These are phyloP conservation scores for Cassiopea xamachana DNA, from an alignment of 30 jellyfish, hydroid and myxozoan genomes.

Conservation along the genomic window DNA sequence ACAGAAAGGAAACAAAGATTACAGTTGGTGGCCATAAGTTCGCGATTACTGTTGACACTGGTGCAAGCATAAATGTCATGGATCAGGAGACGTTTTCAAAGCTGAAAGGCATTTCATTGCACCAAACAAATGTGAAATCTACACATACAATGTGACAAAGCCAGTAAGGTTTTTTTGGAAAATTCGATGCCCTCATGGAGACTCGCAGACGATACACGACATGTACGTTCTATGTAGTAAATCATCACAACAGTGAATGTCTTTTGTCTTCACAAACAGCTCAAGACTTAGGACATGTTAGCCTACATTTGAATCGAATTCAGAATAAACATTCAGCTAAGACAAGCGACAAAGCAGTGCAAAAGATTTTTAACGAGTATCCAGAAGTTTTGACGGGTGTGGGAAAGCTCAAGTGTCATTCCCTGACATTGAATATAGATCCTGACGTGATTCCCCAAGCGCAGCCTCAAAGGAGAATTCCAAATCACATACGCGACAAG, in stretches of 20 bases:
- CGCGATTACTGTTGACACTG: slow-evolving; percentile 34
- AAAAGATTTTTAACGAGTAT: slow-evolving; percentile 3
- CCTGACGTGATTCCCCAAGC: slow-evolving; percentile 19
- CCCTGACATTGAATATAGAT: slow-evolving; percentile 26
- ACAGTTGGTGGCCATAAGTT: slow-evolving; percentile 26
- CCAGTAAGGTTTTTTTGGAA: slow-evolving; percentile 37
- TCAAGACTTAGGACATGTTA: slow-evolving; percentile 31
- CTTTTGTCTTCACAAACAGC: slow-evolving; percentile 33
- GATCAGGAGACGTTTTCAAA: slow-evolving; percentile 20
- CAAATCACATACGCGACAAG: slow-evolving; percentile 63
- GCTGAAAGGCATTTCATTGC: slow-evolving; percentile 20
- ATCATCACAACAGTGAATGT: slow-evolving; percentile 14
- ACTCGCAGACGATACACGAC: slow-evolving; percentile 7
- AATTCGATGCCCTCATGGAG: slow-evolving; percentile 35
- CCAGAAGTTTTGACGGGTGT: slow-evolving; percentile 38
- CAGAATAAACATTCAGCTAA: background rate
- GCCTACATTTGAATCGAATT: slow-evolving; percentile 15
- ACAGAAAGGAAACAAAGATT: slow-evolving; percentile 4
- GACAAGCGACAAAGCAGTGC: slow-evolving; percentile 7
- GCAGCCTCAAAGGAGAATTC: slow-evolving; percentile 58
- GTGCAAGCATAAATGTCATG: slow-evolving; percentile 54
- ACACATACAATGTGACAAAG: slow-evolving; percentile 21
- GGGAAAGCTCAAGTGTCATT: slow-evolving; percentile 9
- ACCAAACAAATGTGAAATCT: slow-evolving; percentile 37
- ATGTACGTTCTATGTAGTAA: slow-evolving; percentile 46